A percentile compares a stretch with the other conserved stretches of the same genome.
phyloP scores from a whole-genome alignment of 2,113 vertebrate species.

The Chionodraco myersi region DNA sequence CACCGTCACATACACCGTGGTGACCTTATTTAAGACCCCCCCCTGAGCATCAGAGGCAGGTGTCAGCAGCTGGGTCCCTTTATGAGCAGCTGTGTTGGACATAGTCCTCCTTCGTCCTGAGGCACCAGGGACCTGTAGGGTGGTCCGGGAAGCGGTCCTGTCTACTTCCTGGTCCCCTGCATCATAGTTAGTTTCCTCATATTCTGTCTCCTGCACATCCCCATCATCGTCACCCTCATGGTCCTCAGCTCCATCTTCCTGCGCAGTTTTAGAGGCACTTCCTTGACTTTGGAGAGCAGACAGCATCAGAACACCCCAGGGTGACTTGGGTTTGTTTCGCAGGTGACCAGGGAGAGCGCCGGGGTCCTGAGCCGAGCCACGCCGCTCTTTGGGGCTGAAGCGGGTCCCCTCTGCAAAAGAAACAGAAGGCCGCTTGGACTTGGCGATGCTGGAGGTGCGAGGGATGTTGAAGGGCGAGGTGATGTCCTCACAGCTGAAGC shows the following conservation, averaged over 20 bases:
- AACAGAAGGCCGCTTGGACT: slow-evolving; percentile 93
- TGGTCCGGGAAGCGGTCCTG: slow-evolving; percentile 46
- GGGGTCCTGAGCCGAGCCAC: slow-evolving; percentile 82
- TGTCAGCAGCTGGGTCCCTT: slow-evolving; percentile 78
- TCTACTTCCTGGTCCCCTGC: slow-evolving; percentile 53
- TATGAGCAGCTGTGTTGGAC: slow-evolving; percentile 76
- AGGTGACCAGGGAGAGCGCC: slow-evolving; percentile 56
- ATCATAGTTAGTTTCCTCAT: slow-evolving; percentile 45
- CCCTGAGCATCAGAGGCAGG: slow-evolving; percentile 69
- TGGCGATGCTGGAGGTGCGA: slow-evolving; percentile 95
- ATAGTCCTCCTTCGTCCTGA: slow-evolving; percentile 71
- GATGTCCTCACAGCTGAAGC: slow-evolving; percentile 87
- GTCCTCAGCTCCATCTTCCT: slow-evolving; percentile 54
- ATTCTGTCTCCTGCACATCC: slow-evolving; percentile 27
- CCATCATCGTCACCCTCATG: slow-evolving; percentile 56
- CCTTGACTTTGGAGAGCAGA: slow-evolving; percentile 73
- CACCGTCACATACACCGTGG: slow-evolving; percentile 91
- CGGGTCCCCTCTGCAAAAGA: slow-evolving; percentile 97
- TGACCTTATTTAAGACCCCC: slow-evolving; percentile 70
- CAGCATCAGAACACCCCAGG: slow-evolving; percentile 82
- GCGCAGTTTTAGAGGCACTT: slow-evolving; percentile 56
- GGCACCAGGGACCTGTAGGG: slow-evolving; percentile 59
- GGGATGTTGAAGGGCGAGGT: slow-evolving; percentile 90
- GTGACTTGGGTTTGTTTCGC: slow-evolving; percentile 85
- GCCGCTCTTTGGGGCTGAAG: slow-evolving; percentile 85